Evolutionary conservation across 1,140 invertebrate genomes (phyloP), one percentile per base, ranked within the genome.

Genomic region (Sinella curviseta): DNA sequence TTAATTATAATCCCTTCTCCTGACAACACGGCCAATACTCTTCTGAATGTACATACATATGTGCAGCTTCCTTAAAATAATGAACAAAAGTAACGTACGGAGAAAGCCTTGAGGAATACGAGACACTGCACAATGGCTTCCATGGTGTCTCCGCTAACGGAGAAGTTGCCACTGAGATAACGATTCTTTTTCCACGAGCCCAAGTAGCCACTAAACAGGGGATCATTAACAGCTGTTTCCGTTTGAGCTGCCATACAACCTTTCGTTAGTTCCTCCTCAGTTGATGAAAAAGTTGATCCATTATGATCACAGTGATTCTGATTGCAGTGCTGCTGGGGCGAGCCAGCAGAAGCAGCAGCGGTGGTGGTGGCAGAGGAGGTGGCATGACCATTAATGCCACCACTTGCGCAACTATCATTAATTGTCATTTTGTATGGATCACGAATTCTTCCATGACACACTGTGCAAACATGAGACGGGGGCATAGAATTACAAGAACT

Each of bases 61-160:
- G 39, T 48, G 8, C 20, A 12, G 39, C 39, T 48, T 48, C 20
- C 20, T 48, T 20, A 12, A 48, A 20, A 20, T 48, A 48, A 20
- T 48, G n/a, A n/a, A n/a, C n/a, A n/a, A n/a, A 48, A 48, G 8
- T 48, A 70, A 89, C 93, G 93, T 91, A 95, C 94, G 92, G 93
- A 94, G 86, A 95, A 95, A 35, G 94, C 94, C 88, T 95, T 95
- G 85, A 95, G 91, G 88, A 95, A 95, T 83, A 95, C 94, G 83
- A 95, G 90, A 87, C 94, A 95, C 89, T 95, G 94, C 87, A 95
- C 95, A 85, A 95, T 95, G 83, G 94, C 94, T 85, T 95, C 94
- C 94, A 95, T 95, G 73, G 94, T 95, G 87, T 95, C 94, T 35
- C 94, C 94, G 35, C 93, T 94, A 48, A 95, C 90, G 84, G 93